Percentiles rank a stretch among this genome's conserved stretches.
These are phyloP conservation scores for Sminthurides bifidus DNA, from an alignment of 1,140 invertebrate genomes.

Conservation along the genomic window DNA sequence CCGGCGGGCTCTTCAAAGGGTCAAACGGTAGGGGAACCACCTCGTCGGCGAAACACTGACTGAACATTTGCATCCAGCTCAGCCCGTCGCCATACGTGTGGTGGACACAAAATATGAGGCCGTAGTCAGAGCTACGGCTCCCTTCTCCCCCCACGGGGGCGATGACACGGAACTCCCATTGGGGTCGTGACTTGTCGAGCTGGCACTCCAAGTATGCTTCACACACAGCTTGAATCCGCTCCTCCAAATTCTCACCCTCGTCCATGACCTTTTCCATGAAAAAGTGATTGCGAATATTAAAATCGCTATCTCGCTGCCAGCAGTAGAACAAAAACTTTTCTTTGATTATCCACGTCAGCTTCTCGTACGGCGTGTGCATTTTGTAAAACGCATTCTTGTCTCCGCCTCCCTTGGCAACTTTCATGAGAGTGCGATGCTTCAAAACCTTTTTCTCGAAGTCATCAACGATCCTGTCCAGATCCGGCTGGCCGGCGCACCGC, in stretches of 20 bases:
- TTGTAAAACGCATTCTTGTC: background rate
- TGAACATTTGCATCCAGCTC: conserved; percentile 23
- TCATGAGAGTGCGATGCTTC: background rate
- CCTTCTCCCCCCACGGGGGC: background rate
- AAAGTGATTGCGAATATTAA: conserved; percentile 22
- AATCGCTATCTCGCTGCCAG: conserved; percentile 13
- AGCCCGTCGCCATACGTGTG: conserved; percentile 23
- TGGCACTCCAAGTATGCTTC: conserved; percentile 15
- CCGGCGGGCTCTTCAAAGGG: conserved; percentile 4
- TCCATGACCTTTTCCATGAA: conserved; percentile 12
- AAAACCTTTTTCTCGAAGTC: conserved; percentile 19
- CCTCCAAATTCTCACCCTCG: conserved; percentile 13
- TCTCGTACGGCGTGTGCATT: conserved; percentile 20
- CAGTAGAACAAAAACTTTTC: conserved; percentile 27
- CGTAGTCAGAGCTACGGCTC: background rate
- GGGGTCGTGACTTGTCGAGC: conserved; percentile 9
- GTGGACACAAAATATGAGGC: conserved; percentile 15
- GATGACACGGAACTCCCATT: conserved; percentile 14
- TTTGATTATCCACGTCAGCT: conserved; percentile 17
- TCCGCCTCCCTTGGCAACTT: background rate
- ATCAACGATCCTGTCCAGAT: conserved; percentile 11
- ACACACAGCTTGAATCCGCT: conserved; percentile 17
- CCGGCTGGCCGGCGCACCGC: conserved; percentile 9
- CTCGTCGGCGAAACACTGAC: conserved; percentile 17
- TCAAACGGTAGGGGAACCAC: conserved; percentile 7